Evolutionary conservation across 2,113 vertebrate genomes (phyloP).

Genomic region (Charadrius vociferus): DNA sequence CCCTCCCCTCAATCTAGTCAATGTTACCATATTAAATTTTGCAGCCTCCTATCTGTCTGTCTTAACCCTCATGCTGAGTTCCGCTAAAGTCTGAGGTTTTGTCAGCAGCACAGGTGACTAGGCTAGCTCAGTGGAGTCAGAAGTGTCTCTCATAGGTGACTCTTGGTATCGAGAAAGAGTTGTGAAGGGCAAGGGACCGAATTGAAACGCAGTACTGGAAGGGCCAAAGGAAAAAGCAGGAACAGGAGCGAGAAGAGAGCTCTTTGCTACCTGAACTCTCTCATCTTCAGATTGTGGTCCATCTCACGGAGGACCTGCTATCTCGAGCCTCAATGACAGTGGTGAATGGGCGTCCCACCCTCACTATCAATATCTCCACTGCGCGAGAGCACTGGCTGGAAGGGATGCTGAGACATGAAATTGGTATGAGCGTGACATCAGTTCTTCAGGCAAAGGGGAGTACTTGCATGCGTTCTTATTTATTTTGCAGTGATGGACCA

Average conservation of each 20-base stretch:
- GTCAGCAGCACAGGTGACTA: neutral
- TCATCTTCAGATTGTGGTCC: constrained; percentile 86
- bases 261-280: neutral
- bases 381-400: constrained; percentile 95
- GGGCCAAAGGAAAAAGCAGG: neutral
- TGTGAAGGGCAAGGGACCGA: neutral
- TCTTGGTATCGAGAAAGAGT: neutral
- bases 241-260: neutral
- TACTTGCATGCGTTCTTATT: neutral
- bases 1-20: neutral
- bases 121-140: neutral
- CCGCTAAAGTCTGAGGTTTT: neutral
- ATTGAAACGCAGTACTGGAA: neutral
- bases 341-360: constrained; percentile 88
- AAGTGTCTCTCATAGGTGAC: neutral
- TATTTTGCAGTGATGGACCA: neutral
- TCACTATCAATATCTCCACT: constrained; percentile 88
- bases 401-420: constrained; percentile 93
- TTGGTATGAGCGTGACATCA: constrained; percentile 72
- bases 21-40: neutral
- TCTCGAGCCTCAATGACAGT: constrained; percentile 95
- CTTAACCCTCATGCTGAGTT: neutral
- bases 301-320: constrained; percentile 92
- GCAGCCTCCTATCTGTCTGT: neutral
- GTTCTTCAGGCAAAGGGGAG: neutral